phyloP scores from a whole-genome alignment of 2,113 vertebrate genomes.

The Saguinus midas region DNA sequence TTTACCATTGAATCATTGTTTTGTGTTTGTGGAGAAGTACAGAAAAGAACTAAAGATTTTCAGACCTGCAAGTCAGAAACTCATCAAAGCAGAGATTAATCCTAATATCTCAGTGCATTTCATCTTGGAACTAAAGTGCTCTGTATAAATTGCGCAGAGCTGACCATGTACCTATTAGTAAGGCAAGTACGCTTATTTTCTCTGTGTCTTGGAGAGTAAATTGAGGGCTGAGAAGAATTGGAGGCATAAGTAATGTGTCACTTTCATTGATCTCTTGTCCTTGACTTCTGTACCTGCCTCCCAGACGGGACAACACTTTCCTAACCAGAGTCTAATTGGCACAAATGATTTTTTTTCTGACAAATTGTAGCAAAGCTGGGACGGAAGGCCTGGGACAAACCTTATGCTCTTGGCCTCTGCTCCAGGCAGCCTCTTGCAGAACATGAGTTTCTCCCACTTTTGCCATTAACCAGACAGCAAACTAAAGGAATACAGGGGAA shows the following conservation, averaged over 20 bases:
- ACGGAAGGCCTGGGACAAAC: neutral
- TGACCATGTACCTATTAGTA: neutral
- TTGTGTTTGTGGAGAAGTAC: neutral
- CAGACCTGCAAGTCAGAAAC: neutral
- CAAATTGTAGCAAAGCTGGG: constrained; percentile 25
- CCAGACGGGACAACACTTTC: neutral
- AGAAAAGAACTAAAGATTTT: neutral
- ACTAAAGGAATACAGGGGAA: neutral
- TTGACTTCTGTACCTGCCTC: neutral
- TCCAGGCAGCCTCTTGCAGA: neutral
- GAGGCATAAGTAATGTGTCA: constrained; percentile 12
- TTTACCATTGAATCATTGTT: neutral
- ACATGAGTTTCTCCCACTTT: neutral
- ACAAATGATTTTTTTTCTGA: constrained; percentile 14
- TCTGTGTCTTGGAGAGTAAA: neutral
- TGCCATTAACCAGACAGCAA: neutral
- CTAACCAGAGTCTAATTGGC: constrained; percentile 45
- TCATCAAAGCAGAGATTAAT: neutral
- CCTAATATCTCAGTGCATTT: neutral
- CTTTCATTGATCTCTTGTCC: constrained; percentile 38
- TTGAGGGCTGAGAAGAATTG: constrained; percentile 37
- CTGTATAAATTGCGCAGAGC: neutral
- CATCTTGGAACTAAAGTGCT: neutral
- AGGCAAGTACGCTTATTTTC: neutral
- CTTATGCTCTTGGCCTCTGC: neutral